phyloP scores from a whole-genome alignment of 2,888 invertebrate species.

The Cephus spinipes region DNA sequence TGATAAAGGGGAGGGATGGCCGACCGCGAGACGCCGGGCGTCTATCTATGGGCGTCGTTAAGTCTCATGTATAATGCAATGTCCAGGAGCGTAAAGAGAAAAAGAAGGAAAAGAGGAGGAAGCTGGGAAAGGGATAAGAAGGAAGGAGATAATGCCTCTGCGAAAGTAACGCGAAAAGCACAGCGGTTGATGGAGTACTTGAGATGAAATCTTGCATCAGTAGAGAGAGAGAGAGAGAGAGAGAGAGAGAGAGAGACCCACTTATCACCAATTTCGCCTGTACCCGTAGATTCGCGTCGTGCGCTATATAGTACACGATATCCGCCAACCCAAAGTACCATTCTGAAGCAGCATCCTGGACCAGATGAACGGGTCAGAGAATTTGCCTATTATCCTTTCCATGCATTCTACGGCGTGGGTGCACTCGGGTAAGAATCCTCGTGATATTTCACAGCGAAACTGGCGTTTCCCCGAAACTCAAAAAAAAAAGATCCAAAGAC shows the following conservation, averaged over 20 bases:
- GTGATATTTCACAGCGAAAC: background rate
- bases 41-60: slow-evolving; percentile 6
- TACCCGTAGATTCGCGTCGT: background rate
- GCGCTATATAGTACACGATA: background rate
- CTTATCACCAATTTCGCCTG: background rate
- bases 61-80: slow-evolving; percentile 6
- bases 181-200: background rate
- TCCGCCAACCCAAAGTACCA: background rate
- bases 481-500: background rate
- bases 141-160: background rate
- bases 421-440: background rate
- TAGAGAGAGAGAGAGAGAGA: no score
- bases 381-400: background rate
- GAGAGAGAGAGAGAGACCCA: background rate
- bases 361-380: background rate
- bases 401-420: background rate
- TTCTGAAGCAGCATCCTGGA: background rate
- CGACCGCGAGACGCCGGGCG: background rate
- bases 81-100: slow-evolving; percentile 8
- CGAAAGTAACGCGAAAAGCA: slow-evolving; percentile 1
- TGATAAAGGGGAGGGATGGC: background rate
- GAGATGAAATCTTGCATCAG: background rate
- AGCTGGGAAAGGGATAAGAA: slow-evolving; percentile 8
- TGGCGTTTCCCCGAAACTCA: background rate
- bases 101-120: background rate